A percentile compares a stretch with the other conserved stretches of the same genome.
Evolutionary conservation across 2,888 invertebrate genomes (phyloP).

Genomic region (Cybosia mesomella): DNA sequence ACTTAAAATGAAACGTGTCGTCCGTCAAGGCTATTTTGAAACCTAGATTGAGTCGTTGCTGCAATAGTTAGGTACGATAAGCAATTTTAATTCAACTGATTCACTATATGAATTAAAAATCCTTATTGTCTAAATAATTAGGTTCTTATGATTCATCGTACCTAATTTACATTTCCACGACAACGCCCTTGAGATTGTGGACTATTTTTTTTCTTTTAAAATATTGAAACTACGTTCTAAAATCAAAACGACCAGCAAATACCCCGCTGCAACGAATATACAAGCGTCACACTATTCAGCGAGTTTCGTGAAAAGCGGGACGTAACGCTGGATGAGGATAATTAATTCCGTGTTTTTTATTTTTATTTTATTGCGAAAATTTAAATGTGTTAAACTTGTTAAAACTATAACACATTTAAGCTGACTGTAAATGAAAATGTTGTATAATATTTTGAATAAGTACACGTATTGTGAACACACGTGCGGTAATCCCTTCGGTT

Average conservation of each 20-base stretch:
- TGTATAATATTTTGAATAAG: background rate
- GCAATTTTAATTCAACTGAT: background rate
- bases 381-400: too few species aligned
- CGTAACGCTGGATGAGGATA: too few species aligned
- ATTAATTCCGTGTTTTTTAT: too few species aligned
- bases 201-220: background rate
- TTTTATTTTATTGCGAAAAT: too few species aligned
- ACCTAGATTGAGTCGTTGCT: background rate
- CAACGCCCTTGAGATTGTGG: background rate
- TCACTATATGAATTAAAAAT: background rate
- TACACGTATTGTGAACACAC: too few species aligned
- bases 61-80: background rate
- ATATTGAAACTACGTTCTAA: background rate
- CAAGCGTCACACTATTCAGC: background rate
- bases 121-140: background rate
- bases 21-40: background rate
- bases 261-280: background rate
- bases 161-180: background rate
- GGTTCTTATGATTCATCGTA: background rate
- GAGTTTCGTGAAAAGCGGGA: background rate
- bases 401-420: too few species aligned
- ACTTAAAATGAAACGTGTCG: background rate
- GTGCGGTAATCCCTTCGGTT: too few species aligned
- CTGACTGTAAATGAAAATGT: background rate
- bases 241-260: background rate